Evolutionary conservation across 2,797 vertebrate species (phyloP).

Genomic region (Gobio occitaniae): DNA sequence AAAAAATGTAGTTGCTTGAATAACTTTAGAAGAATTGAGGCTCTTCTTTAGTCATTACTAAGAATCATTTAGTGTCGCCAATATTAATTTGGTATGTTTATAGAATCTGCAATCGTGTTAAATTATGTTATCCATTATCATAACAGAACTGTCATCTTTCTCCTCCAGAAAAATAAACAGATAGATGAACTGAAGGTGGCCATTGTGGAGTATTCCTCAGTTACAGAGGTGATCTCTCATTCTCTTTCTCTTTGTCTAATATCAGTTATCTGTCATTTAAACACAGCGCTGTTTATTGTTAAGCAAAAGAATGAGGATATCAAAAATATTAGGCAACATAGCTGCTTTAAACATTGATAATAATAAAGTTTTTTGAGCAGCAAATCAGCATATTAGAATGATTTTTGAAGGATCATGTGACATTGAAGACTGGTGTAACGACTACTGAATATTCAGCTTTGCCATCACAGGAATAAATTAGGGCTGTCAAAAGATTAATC

Average conservation of each 20-base stretch:
- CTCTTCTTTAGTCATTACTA: background rate
- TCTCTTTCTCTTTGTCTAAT: background rate
- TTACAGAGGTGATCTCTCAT: conserved; percentile 82
- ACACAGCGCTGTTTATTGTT: background rate
- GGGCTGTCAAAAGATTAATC: too few species aligned
- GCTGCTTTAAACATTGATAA: background rate
- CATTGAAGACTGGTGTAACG: background rate
- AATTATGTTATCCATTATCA: background rate
- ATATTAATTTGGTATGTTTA: background rate
- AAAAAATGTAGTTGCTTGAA: background rate
- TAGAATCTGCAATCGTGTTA: background rate
- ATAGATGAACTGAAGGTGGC: conserved; percentile 84
- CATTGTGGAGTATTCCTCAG: conserved; percentile 82
- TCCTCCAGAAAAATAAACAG: conserved; percentile 80
- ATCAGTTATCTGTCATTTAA: background rate
- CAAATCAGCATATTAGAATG: background rate
- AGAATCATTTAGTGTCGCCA: background rate
- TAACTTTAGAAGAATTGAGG: background rate
- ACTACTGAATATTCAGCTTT: too few species aligned
- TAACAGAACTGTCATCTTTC: background rate
- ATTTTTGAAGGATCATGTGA: background rate
- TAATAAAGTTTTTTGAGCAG: background rate
- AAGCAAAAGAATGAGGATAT: background rate
- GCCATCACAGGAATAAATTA: too few species aligned
- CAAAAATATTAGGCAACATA: background rate